Base-by-base conservation (phyloP, 1,140 invertebrate genomes). In the Agrilus planipennis region DNA sequence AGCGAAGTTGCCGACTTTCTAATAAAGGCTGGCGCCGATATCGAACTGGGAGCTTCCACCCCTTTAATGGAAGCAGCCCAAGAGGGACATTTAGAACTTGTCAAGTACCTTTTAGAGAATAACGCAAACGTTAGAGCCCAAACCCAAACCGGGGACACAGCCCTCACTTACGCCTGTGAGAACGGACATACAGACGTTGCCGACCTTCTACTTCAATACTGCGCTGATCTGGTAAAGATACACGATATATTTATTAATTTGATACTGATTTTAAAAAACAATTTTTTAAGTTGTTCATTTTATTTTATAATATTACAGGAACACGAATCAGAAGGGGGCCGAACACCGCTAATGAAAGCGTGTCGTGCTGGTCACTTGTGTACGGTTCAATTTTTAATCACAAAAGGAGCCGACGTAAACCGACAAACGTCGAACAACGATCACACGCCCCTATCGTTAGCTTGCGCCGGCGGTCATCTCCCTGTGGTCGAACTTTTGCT, bases 281-380 rank as follows among this genome's bases (percentile, higher is more conserved):
- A 2, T 37, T 37, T 37, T 15, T 17, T 22, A 22, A 34, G n/a
- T 14, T 6, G 23, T 7, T 16, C 20, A 7, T 22, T 6, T 20
- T 19, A 29, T 21, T 32, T 42, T 15, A 21, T 45, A n/a, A 25
- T 42, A 35, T 51, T 56, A 45, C 51, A 78, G 75, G 89, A 93
- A 65, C 88, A 92, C 58, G 83, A 89, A 67, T 89, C 84, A n/a
- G 89, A 90, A 71, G 91, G 86, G 50, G 91, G 84, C 23, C 75
- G 86, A 62, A 97, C 94, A 21, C 94, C 95, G 19, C 65, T 99
- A 44, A 99, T 99, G 95, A 89, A 99, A 66, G 92, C 95, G n/a
- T 91, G 91, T 47, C 81, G 95, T 58, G 93, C 94, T 36, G 94
- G 94, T n/a, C 94, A 99, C 66, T 69, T 92, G n/a, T 91, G 89